Evolutionary conservation across 2,113 vertebrate genomes (phyloP).

Genomic region (Actinemys pallida): DNA sequence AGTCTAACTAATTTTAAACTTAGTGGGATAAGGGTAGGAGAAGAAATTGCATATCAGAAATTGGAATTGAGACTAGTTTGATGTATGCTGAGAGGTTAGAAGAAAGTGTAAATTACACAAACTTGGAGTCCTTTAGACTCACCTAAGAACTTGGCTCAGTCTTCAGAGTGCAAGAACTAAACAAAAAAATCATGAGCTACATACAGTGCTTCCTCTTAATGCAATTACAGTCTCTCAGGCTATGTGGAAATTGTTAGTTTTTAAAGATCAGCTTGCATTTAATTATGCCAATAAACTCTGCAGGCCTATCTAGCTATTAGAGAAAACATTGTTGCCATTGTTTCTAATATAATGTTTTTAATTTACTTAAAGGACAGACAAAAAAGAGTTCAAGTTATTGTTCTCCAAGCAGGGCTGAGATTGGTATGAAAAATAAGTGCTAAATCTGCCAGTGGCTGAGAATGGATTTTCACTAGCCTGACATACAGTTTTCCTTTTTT

Average conservation of each 20-base stretch:
- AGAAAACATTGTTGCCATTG: slow-evolving; percentile 60
- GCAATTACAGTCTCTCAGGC: slow-evolving; percentile 23
- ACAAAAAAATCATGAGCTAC: slow-evolving; percentile 18
- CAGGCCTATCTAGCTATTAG: slow-evolving; percentile 56
- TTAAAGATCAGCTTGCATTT: slow-evolving; percentile 52
- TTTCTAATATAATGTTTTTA: slow-evolving; percentile 63
- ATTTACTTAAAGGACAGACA: slow-evolving; percentile 58
- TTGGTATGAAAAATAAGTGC: slow-evolving; percentile 14
- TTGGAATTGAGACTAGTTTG: not conserved
- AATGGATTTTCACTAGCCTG: slow-evolving; percentile 31
- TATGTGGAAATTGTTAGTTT: slow-evolving; percentile 51
- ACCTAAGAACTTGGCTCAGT: not conserved
- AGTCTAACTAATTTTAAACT: not conserved
- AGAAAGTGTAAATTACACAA: not conserved
- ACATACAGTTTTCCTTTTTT: slow-evolving; percentile 13
- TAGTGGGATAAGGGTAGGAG: not conserved
- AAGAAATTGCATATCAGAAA: not conserved
- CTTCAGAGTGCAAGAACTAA: slow-evolving; percentile 7
- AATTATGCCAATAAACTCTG: slow-evolving; percentile 61
- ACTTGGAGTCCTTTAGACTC: not conserved
- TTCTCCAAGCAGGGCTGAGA: slow-evolving; percentile 42
- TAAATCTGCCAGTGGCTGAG: slow-evolving; percentile 44
- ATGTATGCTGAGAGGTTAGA: not conserved
- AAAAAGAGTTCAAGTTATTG: slow-evolving; percentile 56
- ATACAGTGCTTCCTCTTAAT: slow-evolving; percentile 49